Evolutionary conservation across 1,140 invertebrate genomes (phyloP).

Genomic region (Bombus sylvicola): DNA sequence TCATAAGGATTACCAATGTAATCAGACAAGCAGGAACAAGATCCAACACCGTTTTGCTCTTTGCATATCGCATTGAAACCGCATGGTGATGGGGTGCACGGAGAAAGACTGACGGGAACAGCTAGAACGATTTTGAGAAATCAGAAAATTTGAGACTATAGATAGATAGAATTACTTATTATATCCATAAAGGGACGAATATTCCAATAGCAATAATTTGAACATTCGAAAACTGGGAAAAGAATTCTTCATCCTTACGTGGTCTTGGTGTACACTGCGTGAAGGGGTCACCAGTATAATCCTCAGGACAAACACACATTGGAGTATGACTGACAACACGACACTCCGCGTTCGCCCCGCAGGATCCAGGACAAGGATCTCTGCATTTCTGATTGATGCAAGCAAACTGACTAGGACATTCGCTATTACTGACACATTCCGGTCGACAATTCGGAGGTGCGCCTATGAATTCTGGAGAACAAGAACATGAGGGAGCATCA

Average conservation of each 20-base stretch:
- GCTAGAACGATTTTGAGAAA: too few relatives aligned
- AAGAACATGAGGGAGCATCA: slow-evolving; percentile 86
- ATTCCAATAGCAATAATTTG: too few relatives aligned
- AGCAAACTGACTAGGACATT: slow-evolving; percentile 86
- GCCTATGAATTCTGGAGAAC: slow-evolving; percentile 85
- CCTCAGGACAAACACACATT: slow-evolving; percentile 87
- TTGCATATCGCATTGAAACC: too few relatives aligned
- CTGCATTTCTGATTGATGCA: slow-evolving; percentile 88
- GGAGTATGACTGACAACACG: slow-evolving; percentile 89
- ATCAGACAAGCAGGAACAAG: slow-evolving; percentile 85
- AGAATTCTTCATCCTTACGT: slow-evolving; percentile 59
- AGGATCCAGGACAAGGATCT: slow-evolving; percentile 88
- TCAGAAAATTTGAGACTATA: too few relatives aligned
- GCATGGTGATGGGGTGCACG: too few relatives aligned
- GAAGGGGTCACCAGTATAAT: slow-evolving; percentile 89
- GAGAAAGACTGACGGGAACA: too few relatives aligned
- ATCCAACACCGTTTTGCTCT: too few relatives aligned
- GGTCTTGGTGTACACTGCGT: slow-evolving; percentile 76
- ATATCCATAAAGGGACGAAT: too few relatives aligned
- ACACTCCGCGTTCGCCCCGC: slow-evolving; percentile 89
- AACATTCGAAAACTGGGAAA: too few relatives aligned
- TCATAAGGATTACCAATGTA: slow-evolving; percentile 85
- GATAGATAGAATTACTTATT: too few relatives aligned
- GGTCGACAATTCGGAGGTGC: slow-evolving; percentile 86
- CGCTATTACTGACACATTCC: slow-evolving; percentile 86